Base-by-base conservation (phyloP, 64 coral and sea anemone genomes). In the Astreopora myriophthalma region DNA sequence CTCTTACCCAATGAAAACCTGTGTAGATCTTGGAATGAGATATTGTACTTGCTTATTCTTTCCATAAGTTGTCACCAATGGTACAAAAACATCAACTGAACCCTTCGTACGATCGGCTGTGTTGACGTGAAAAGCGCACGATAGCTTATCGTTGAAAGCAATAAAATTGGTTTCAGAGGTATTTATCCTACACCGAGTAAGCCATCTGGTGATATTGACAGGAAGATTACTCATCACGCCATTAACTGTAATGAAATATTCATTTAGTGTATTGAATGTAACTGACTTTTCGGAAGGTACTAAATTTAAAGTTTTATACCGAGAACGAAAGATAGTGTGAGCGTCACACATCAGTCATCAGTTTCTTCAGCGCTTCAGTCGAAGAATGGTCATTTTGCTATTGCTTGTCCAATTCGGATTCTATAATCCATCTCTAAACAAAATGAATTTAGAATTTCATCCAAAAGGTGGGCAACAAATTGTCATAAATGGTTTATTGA, bases 351-450 rank as follows among this genome's bases (percentile, higher is more conserved):
- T 8, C 7, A 10, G 6, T 24, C n/a, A 67, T 28, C 26, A 9
- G 0, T 28, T 8, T 24, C 25, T 67, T 5, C 25, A 17, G 30
- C 8, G 28, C 39, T 32, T 44, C 40, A 24, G 49, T 17, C 46
- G 24, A 29, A n/a, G 29, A 3, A 80, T 32, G 49, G 30, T 27
- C 5, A 34, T 58, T 80, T n/a, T 37, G 39, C 28, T 76, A 76
- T 28, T 22, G 55, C 12, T 22, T 20, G 0, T 19, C n/a, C n/a
- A n/a, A n/a, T n/a, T n/a, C n/a, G n/a, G n/a, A 49, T 29, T 2
- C 17, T n/a, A 9, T 80, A 80, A 80, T 80, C 48, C 48, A 32
- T 60, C 76, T 34, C 13, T n/a, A 80, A 61, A 80, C 32, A 80
- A 61, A 61, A 36, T 5, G 76, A 30, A 20, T 1, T 60, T 27